A percentile compares a stretch with the other conserved stretches of the same genome.
Evolutionary conservation across 2,113 vertebrate species (phyloP).

Genomic region (Machaerirhynchus nigripectus): DNA sequence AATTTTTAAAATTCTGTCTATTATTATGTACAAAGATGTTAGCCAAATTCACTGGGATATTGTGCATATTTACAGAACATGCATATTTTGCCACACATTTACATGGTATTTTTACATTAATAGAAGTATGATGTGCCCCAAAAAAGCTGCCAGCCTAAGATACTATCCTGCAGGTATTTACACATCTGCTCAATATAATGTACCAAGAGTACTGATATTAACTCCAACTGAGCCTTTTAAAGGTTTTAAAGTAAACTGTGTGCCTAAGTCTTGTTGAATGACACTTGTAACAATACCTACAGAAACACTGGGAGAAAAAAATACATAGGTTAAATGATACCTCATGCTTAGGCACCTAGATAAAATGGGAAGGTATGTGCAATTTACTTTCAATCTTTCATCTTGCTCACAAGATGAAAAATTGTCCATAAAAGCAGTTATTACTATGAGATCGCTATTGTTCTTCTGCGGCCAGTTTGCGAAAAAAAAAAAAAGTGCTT

Average conservation of each 20-base stretch:
- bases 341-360: not conserved
- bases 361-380: not conserved
- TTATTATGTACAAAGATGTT: not conserved
- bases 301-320: not conserved
- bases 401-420: not conserved
- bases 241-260: not conserved
- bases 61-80: rapidly evolving
- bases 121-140: not conserved
- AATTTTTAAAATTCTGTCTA: not conserved
- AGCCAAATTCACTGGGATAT: not conserved
- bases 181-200: not conserved
- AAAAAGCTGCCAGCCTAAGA: not conserved
- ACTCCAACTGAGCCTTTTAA: not conserved
- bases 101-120: not conserved
- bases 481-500: not conserved
- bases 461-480: not conserved
- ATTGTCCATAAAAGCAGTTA: not conserved
- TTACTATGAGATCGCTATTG: not conserved
- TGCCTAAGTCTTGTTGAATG: not conserved
- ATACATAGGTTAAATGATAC: not conserved
- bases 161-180: not conserved
- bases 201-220: not conserved
- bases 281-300: not conserved
- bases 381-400: not conserved
- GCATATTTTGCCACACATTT: not conserved